Evolutionary conservation across 2,888 invertebrate genomes (phyloP).

Genomic region (Epinotia nisella): DNA sequence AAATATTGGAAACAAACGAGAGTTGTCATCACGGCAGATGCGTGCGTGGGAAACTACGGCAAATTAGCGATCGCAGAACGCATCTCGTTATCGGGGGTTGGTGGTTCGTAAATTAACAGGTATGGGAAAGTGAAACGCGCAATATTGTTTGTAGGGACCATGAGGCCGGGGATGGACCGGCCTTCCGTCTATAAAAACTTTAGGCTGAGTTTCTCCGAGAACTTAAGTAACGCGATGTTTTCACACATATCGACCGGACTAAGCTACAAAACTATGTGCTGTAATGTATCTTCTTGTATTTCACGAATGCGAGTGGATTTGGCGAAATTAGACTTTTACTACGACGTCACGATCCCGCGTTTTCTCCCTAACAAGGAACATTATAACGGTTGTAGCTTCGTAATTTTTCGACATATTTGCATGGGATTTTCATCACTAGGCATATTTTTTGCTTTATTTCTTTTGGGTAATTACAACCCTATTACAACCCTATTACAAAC

Average conservation of each 20-base stretch:
- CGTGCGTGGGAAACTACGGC: conserved; percentile 72
- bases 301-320: too few relatives aligned
- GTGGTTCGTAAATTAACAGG: conserved; percentile 1
- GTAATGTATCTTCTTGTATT: too few relatives aligned
- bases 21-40: conserved; percentile 66
- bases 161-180: background rate
- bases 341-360: too few relatives aligned
- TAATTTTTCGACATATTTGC: too few relatives aligned
- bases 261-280: too few relatives aligned
- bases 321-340: too few relatives aligned
- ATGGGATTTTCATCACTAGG: too few relatives aligned
- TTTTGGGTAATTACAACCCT: too few relatives aligned
- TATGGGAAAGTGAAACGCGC: conserved; percentile 3
- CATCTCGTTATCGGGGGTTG: conserved; percentile 55
- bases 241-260: background rate
- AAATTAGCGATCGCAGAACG: conserved; percentile 63
- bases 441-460: too few relatives aligned
- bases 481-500: too few relatives aligned
- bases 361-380: too few relatives aligned
- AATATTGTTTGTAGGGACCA: background rate
- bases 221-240: background rate
- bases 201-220: background rate
- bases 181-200: background rate
- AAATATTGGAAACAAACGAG: conserved; percentile 48
- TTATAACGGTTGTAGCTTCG: too few relatives aligned